Evolutionary conservation across 2,888 invertebrate genomes (phyloP), one percentile per base, ranked within the genome.

Genomic region (Arctia plantaginis): DNA sequence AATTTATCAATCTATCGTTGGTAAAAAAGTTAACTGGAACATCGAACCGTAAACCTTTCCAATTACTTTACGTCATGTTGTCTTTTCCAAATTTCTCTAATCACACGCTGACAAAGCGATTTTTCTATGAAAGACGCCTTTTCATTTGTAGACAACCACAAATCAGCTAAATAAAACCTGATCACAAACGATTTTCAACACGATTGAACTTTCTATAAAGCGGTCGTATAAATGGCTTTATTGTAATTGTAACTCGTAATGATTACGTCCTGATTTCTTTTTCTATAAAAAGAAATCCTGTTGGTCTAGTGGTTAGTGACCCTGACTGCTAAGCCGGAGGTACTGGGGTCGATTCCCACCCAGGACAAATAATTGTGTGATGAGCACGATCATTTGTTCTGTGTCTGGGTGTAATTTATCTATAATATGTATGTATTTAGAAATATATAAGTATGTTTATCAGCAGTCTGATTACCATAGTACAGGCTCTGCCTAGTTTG

Each of bases 121-220:
- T 77, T 77, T 39, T 65, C 47, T 77, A 51, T 66, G 64, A 77
- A 76, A 77, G 69, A 67, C 77, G 71, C 66, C 73, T 74, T 75
- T 71, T 64, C 41, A 76, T 80, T 83, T 75, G n/a, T 71, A 71
- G 73, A 76, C 76, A 76, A 73, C 82, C 82, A 72, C 82, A 81
- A 87, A 87, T 83, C 83, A 85, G 72, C 82, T 77, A 80, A 84
- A 83, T 80, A 83, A 85, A 77, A 73, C 78, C 68, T 72, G 80
- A 85, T 88, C 84, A 79, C 74, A 78, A 80, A 82, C 79, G 80
- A 84, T 84, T 86, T 82, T 82, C 83, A 66, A 81, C 83, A 69
- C 73, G 77, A 75, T 71, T 80, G 79, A 77, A 67, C 80, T 30
- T 44, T 71, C 71, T 65, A 75, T 59, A 65, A 68, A 73, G 75